A percentile compares a stretch with the other conserved stretches of the same genome.
phyloP scores from a whole-genome alignment of 2,797 vertebrate genomes.

The Arctocebus calabarensis region DNA sequence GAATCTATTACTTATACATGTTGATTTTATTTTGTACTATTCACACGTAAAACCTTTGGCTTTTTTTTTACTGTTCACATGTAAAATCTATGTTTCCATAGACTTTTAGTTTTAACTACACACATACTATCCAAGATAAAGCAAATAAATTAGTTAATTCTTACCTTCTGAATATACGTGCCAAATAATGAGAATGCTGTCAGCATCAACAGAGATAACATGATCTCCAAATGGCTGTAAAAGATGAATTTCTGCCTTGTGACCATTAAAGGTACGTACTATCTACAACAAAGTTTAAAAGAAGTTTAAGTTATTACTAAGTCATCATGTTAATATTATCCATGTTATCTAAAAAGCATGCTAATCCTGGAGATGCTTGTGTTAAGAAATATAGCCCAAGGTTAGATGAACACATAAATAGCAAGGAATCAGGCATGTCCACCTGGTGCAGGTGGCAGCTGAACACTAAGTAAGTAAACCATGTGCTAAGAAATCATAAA shows the following conservation, averaged over 20 bases:
- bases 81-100: background rate
- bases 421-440: background rate
- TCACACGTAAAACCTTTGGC: background rate
- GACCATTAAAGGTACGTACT: constrained; percentile 93
- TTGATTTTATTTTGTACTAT: background rate
- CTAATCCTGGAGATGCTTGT: background rate
- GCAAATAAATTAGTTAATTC: constrained; percentile 60
- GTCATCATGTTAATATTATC: constrained; percentile 3
- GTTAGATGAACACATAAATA: background rate
- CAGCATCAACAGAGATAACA: constrained; percentile 93
- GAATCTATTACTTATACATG: background rate
- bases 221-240: constrained; percentile 97
- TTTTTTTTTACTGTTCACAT: background rate
- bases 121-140: background rate
- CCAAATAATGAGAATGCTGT: constrained; percentile 95
- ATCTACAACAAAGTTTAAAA: constrained; percentile 87
- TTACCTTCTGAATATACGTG: constrained; percentile 93
- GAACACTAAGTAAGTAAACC: background rate
- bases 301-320: constrained; percentile 51
- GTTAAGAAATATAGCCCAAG: constrained; percentile 10
- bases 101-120: constrained; percentile 48
- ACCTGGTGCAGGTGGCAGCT: background rate
- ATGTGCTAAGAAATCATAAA: background rate
- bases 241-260: constrained; percentile 92
- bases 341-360: background rate